A percentile compares a stretch with the other conserved stretches of the same genome.
phyloP scores from a whole-genome alignment of 2,888 invertebrate species.

The Reticulitermes lucifugus region DNA sequence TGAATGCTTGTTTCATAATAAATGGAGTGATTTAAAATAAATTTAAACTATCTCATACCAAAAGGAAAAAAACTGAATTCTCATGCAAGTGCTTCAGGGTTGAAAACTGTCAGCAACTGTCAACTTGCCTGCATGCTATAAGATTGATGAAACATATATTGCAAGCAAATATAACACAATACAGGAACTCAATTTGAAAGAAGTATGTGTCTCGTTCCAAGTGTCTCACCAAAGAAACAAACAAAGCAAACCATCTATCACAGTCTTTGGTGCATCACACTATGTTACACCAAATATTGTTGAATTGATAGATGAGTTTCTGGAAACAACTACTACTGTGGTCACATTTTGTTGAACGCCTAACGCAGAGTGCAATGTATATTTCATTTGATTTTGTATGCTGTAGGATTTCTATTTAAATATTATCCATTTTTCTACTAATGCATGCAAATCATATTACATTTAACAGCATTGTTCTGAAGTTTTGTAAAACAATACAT shows the following conservation, averaged over 20 bases:
- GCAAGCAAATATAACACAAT: slow-evolving; percentile 26
- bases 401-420: slow-evolving; percentile 44
- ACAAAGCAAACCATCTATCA: slow-evolving; percentile 7
- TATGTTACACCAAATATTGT: slow-evolving; percentile 16
- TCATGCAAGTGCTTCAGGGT: slow-evolving; percentile 13
- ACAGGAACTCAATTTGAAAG: neutral
- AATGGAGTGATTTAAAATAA: too few species aligned
- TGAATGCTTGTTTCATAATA: too few species aligned
- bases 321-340: neutral
- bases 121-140: slow-evolving; percentile 42
- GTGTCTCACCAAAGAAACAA: neutral
- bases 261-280: slow-evolving; percentile 10
- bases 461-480: slow-evolving; percentile 45
- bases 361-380: slow-evolving; percentile 39
- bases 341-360: slow-evolving; percentile 21
- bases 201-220: neutral
- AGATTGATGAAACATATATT: slow-evolving; percentile 48
- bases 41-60: too few species aligned
- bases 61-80: too few species aligned
- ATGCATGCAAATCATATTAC: slow-evolving; percentile 45
- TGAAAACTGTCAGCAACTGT: slow-evolving; percentile 24
- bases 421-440: slow-evolving; percentile 44
- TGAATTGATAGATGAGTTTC: slow-evolving; percentile 2
- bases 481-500: slow-evolving; percentile 42
- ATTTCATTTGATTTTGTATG: slow-evolving; percentile 49